A percentile compares a stretch with the other conserved stretches of the same genome.
phyloP scores from a whole-genome alignment of 2,797 vertebrate species.

The Zenarchopterus dispar region DNA sequence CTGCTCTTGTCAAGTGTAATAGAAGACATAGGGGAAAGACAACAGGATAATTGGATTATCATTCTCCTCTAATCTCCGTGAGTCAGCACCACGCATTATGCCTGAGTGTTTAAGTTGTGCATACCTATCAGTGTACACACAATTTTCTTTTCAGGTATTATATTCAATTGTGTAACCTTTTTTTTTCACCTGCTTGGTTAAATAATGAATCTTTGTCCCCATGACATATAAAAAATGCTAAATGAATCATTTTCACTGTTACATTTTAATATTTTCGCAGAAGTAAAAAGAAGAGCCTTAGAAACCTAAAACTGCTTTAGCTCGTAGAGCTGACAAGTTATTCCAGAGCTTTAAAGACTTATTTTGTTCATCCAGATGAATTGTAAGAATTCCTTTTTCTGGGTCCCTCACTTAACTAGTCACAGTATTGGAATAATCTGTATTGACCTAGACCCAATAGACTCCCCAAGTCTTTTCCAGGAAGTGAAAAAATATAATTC shows the following conservation, averaged over 20 bases:
- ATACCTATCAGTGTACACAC: neutral
- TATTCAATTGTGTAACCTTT: neutral
- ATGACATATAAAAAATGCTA: neutral
- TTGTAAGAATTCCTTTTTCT: too few species aligned
- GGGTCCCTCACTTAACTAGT: too few species aligned
- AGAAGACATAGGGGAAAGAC: constrained; percentile 59
- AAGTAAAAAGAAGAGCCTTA: neutral
- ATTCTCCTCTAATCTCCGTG: constrained; percentile 72
- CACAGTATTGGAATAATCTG: too few species aligned
- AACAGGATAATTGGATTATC: constrained; percentile 74
- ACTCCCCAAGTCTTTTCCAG: too few species aligned
- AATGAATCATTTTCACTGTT: neutral
- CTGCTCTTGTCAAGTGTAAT: constrained; percentile 55
- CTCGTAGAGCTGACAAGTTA: too few species aligned
- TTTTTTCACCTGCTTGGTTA: neutral
- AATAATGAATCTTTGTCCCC: neutral
- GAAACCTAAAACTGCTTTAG: too few species aligned
- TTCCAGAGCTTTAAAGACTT: too few species aligned
- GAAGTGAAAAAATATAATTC: too few species aligned
- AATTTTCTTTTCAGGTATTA: constrained; percentile 22
- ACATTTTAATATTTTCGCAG: too few species aligned
- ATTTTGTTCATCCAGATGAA: too few species aligned
- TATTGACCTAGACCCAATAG: too few species aligned
- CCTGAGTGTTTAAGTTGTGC: constrained; percentile 16
- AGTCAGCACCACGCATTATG: constrained; percentile 56